Percentiles rank a stretch among this genome's conserved stretches.
Evolutionary conservation across 2,888 invertebrate genomes (phyloP).

Genomic region (Eupeodes latifasciatus): DNA sequence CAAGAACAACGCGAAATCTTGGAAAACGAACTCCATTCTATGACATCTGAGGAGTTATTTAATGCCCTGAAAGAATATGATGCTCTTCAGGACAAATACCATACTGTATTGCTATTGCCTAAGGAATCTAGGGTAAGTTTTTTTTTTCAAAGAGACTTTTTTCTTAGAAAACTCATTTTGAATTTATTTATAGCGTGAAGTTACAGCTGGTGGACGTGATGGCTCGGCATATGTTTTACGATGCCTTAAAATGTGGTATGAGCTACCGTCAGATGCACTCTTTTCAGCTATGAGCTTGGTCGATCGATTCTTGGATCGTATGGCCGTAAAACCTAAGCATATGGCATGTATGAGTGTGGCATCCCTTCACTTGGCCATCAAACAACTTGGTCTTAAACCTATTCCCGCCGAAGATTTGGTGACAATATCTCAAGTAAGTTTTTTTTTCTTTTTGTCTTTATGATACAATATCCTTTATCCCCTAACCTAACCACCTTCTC

Average conservation of each 20-base stretch:
- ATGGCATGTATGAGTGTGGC: constrained; percentile 94
- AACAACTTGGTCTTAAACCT: constrained; percentile 86
- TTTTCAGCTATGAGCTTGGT: constrained; percentile 91
- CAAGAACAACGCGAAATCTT: constrained; percentile 77
- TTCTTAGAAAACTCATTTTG: not conserved
- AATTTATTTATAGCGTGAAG: constrained; percentile 85
- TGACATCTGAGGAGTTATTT: constrained; percentile 84
- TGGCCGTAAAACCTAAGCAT: constrained; percentile 92
- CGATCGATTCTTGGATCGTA: constrained; percentile 92
- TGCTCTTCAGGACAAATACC: constrained; percentile 89
- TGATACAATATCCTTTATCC: not conserved
- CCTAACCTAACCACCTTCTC: not conserved
- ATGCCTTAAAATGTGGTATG: constrained; percentile 94
- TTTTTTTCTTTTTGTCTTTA: not conserved
- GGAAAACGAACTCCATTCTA: constrained; percentile 81
- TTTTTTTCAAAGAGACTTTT: not conserved
- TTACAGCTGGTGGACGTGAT: constrained; percentile 90
- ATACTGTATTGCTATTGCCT: constrained; percentile 88
- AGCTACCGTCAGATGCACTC: constrained; percentile 91
- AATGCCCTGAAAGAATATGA: constrained; percentile 88
- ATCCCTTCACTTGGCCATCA: constrained; percentile 93
- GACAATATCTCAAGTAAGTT: constrained; percentile 84
- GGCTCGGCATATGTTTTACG: constrained; percentile 92
- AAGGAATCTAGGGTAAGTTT: constrained; percentile 86
- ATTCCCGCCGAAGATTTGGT: constrained; percentile 89